Percentiles rank a stretch among this genome's conserved stretches.
Evolutionary conservation across 2,113 vertebrate species (phyloP).

Genomic region (cat (Felis catus)): F.catus_Fca126_mat1.0 CM031417.1:56140501-56141000

Average conservation of each 20-base stretch:
- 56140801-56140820: background rate
- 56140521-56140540: background rate
- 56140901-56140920: background rate
- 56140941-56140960: background rate
- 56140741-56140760: background rate
- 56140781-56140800: background rate
- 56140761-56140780: background rate
- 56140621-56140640: background rate
- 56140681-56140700: background rate
- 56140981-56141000: background rate
- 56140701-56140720: background rate
- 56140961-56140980: background rate
- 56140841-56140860: background rate
- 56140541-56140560: background rate
- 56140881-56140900: conserved; percentile 13
- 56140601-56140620: background rate
- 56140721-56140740: background rate
- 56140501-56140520: background rate
- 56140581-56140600: background rate
- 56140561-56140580: background rate
- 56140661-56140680: background rate
- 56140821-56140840: background rate
- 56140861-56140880: background rate
- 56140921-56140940: background rate
- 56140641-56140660: background rate